Evolutionary conservation across 2,113 vertebrate genomes (phyloP).

Genomic region (Microcebus jonahi): DNA sequence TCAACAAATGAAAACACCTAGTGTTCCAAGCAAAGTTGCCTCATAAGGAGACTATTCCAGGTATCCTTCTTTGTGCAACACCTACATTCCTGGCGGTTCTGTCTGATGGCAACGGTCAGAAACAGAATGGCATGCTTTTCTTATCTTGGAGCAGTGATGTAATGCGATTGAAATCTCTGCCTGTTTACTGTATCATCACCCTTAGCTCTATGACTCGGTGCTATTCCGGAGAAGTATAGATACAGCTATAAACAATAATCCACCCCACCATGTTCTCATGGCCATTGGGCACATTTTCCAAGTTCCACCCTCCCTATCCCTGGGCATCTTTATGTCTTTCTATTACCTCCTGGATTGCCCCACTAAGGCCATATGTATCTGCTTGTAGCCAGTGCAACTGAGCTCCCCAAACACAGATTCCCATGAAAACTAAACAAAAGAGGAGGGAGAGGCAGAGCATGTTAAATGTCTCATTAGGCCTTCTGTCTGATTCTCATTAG

Average conservation of each 20-base stretch:
- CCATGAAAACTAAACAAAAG: constrained; percentile 78
- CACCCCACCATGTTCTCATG: not conserved
- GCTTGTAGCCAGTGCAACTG: constrained; percentile 66
- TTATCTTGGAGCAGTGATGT: constrained; percentile 58
- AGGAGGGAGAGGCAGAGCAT: constrained; percentile 73
- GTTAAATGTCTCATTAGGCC: constrained; percentile 79
- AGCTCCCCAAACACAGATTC: constrained; percentile 75
- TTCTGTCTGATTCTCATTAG: constrained; percentile 81
- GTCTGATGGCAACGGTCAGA: not conserved
- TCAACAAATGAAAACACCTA: constrained; percentile 69
- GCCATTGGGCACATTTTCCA: not conserved
- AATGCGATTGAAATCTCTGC: constrained; percentile 57
- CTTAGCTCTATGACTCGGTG: constrained; percentile 12
- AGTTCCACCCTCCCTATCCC: not conserved
- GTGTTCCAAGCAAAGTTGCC: constrained; percentile 52
- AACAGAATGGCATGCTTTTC: not conserved
- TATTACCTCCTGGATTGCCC: constrained; percentile 64
- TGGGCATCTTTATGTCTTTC: constrained; percentile 44
- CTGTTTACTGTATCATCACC: constrained; percentile 42
- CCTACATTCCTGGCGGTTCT: constrained; percentile 61
- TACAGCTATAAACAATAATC: not conserved
- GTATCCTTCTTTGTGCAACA: constrained; percentile 50
- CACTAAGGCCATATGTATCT: constrained; percentile 68
- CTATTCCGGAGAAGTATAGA: not conserved
- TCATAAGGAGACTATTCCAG: constrained; percentile 62